Evolutionary conservation across 2,113 vertebrate genomes (phyloP), one percentile per base, ranked within the genome.

Genomic region (Lepisosteus oculatus): DNA sequence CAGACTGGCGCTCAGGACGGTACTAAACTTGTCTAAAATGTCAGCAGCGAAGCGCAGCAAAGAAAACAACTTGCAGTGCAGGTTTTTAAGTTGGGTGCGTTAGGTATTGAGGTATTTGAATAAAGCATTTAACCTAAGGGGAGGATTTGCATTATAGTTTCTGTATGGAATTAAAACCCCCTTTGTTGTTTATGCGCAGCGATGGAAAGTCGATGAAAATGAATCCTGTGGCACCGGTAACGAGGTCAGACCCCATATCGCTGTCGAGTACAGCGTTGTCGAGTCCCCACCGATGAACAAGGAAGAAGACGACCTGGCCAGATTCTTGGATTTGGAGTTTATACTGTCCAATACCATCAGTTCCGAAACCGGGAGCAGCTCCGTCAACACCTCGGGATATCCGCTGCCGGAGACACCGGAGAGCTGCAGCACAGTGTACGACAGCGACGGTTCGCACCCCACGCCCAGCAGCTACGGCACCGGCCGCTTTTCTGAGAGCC

Each of bases 251-350:
- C 84, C 87, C 5, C 84, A 79, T 47, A 85, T 89, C 67, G 83
- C 89, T 13, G 85, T 91, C 43, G 89, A 89, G 76, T 90, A 90
- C 78, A 89, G 87, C 81, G 89, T 92, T 61, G 76, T 89, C 5
- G 90, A 90, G 74, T 83, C 78, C 67, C 87, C 84, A 0, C 75
- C 79, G 2, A 68, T 88, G 45, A 84, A 85, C 71, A 81, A 86
- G 72, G 95, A 97, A 29, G 95, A 96, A 0, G 95, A 97, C 74
- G 95, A 96, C 2, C 77, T 97, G 65, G 92, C 87, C 8, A 93
- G 89, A 62, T 95, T 94, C 78, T 69, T 97, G 76, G 95, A 97
- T 81, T 85, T 97, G 67, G 95, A 97, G 43, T 97, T 97, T 83
- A 97, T 97, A 77, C 75, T 97, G 72, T 91, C 94, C 0, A 95